These are phyloP conservation scores for Propithecus perrieri DNA, from an alignment of 2,797 vertebrate genomes.

Conservation along the genomic window DNA sequence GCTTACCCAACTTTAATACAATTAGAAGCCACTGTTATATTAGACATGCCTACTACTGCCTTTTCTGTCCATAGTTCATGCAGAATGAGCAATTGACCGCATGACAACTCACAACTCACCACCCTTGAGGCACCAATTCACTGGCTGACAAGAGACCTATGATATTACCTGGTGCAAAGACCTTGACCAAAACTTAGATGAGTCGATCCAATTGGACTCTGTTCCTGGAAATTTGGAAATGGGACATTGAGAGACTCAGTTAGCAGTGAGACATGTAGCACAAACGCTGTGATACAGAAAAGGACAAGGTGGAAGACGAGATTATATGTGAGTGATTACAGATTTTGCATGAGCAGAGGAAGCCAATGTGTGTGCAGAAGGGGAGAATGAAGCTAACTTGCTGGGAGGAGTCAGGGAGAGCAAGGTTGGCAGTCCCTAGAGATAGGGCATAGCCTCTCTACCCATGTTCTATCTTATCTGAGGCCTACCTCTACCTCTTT, in stretches of 20 bases:
- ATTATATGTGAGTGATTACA: too few relatives aligned
- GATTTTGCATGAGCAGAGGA: background rate
- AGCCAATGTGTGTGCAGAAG: background rate
- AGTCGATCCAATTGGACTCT: background rate
- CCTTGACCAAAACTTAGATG: background rate
- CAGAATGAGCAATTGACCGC: background rate
- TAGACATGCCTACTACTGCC: background rate
- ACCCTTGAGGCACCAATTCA: background rate
- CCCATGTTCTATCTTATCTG: background rate
- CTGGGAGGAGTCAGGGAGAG: accelerated
- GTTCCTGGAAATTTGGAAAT: background rate
- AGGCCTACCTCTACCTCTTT: background rate
- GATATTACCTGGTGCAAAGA: background rate
- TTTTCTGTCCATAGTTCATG: background rate
- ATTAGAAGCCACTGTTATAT: background rate
- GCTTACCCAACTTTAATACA: background rate
- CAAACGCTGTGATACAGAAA: background rate
- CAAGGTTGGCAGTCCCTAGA: background rate
- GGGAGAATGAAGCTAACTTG: background rate
- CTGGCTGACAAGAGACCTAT: background rate
- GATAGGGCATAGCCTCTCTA: background rate
- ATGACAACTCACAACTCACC: background rate
- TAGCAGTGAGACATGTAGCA: background rate
- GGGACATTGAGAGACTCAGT: background rate
- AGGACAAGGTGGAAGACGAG: background rate